Evolutionary conservation across 2,797 vertebrate species (phyloP).

Genomic region (Anguilla megastoma): DNA sequence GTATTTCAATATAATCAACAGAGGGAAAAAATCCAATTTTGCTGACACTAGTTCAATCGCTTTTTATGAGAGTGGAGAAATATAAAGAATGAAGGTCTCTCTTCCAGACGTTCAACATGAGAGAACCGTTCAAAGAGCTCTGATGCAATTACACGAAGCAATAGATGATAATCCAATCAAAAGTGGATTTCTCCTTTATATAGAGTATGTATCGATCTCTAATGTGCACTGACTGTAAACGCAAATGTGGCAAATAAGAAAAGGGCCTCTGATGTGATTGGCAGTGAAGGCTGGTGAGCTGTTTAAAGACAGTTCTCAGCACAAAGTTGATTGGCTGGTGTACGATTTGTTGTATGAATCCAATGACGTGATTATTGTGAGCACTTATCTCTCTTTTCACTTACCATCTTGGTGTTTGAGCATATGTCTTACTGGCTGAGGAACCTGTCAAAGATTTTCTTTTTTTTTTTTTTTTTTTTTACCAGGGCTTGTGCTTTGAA

Average conservation of each 20-base stretch:
- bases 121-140: slow-evolving; percentile 90
- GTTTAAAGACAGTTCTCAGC: slow-evolving; percentile 21
- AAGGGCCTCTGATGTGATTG: slow-evolving; percentile 28
- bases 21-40: slow-evolving; percentile 93
- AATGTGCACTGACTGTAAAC: slow-evolving; percentile 70
- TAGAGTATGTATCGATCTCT: slow-evolving; percentile 77
- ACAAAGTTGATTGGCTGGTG: slow-evolving; percentile 17
- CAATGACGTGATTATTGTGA: background rate
- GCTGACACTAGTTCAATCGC: slow-evolving; percentile 91
- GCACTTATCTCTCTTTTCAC: background rate
- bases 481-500: background rate
- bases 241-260: slow-evolving; percentile 65
- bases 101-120: slow-evolving; percentile 87
- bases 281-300: slow-evolving; percentile 17
- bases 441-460: background rate
- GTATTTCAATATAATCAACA: slow-evolving; percentile 97
- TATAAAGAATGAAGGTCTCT: slow-evolving; percentile 91
- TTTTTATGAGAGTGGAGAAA: slow-evolving; percentile 94
- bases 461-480: background rate
- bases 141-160: slow-evolving; percentile 94
- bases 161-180: slow-evolving; percentile 96
- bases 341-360: slow-evolving; percentile 7
- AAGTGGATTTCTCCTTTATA: slow-evolving; percentile 78
- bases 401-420: background rate
- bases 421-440: background rate